These are phyloP conservation scores for Nemopilema nomurai DNA, from an alignment of 30 jellyfish, hydroid and myxozoan genomes.

Conservation along the genomic window DNA sequence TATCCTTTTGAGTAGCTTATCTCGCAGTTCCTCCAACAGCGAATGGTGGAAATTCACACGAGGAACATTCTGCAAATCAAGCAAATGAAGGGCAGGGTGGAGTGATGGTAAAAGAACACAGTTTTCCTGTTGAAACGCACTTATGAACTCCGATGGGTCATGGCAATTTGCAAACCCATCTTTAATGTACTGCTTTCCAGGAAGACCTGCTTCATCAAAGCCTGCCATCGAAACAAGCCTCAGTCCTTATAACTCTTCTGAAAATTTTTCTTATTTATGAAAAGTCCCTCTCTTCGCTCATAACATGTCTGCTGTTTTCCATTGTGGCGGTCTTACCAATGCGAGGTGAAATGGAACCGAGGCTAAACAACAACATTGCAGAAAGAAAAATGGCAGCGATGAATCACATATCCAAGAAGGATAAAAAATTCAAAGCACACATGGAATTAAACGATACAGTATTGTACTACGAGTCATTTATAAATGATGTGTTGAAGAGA, in stretches of 20 bases:
- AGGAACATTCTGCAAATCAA: slow-evolving; percentile 82
- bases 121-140: slow-evolving; percentile 89
- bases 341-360: background rate
- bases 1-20: slow-evolving; percentile 73
- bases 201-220: slow-evolving; percentile 93
- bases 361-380: background rate
- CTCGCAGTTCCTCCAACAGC: slow-evolving; percentile 74
- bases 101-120: slow-evolving; percentile 88
- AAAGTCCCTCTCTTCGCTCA: background rate
- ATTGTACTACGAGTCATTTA: slow-evolving; percentile 73
- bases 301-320: background rate
- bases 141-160: slow-evolving; percentile 81
- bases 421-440: background rate
- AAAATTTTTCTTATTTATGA: background rate
- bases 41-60: slow-evolving; percentile 82
- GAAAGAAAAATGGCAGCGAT: no score
- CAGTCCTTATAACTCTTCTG: background rate
- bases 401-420: background rate
- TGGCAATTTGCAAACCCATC: slow-evolving; percentile 81
- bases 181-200: slow-evolving; percentile 81
- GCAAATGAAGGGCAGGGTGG: slow-evolving; percentile 86
- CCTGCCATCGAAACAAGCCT: slow-evolving; percentile 73
- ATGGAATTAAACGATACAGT: background rate
- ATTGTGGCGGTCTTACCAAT: background rate
- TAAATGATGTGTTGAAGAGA: slow-evolving; percentile 71